Base-by-base conservation (phyloP, 2,888 invertebrate species). In the Melieria crassipennis region DNA sequence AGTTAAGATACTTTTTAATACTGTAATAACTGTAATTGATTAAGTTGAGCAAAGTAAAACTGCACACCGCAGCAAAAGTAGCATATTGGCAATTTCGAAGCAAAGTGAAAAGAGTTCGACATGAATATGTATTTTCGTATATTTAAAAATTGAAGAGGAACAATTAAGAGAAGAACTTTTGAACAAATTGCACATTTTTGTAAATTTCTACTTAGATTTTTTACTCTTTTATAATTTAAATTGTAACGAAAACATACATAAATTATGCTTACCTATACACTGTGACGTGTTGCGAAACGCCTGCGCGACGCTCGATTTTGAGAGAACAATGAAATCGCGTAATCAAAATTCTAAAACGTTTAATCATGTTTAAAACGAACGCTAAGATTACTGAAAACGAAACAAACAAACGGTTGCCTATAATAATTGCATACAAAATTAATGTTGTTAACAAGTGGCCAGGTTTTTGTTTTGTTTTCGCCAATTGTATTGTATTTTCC, bases 121-220 rank as follows among this genome's bases (percentile, higher is more conserved):
- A 46, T n/a, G 10, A 30, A 50, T 4, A 47, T 13, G 60, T 52
- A 67, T 67, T 66, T 66, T 66, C 66, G 52, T 60, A 52, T 50
- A 47, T n/a, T 46, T 16, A 60, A 61, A 45, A 55, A 13, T 56
- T 43, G 10, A 65, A 47, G 43, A 65, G 11, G 43, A 7, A 56
- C 10, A 43, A 42, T 11, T 11, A 7, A 57, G 60, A 70, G 13
- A 48, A 63, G 55, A 61, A 66, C 55, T 42, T 70, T 71, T 62
- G 45, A 60, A 68, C 52, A 68, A 65, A 43, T 55, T 65, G 65
- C 69, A 72, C 72, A 50, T 69, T 69, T 72, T 72, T 72, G 65
- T 72, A 73, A 55, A 72, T 66, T 68, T 65, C 65, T 70, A 70
- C 57, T 65, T 65, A 70, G 65, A 70, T 70, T 68, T 71, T 71